A percentile compares a stretch with the other conserved stretches of the same genome.
Evolutionary conservation across 1,140 invertebrate genomes (phyloP).

Genomic region (Spodoptera frugiperda): DNA sequence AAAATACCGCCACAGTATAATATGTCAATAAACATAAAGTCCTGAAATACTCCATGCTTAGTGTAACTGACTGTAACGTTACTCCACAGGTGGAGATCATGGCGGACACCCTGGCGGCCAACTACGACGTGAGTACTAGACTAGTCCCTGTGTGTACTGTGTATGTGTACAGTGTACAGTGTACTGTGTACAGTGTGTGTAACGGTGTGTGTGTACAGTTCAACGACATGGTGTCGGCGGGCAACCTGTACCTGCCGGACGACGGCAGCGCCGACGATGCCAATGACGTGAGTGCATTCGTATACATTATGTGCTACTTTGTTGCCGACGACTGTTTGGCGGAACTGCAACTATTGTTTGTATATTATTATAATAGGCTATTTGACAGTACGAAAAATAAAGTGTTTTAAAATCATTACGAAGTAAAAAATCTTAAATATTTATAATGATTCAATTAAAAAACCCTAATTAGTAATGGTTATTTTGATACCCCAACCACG

Average conservation of each 20-base stretch:
- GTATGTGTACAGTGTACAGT: neutral
- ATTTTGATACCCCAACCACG: too few species aligned
- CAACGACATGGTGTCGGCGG: constrained; percentile 48
- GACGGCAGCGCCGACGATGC: neutral
- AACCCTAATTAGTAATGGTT: too few species aligned
- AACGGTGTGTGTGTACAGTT: constrained; percentile 27
- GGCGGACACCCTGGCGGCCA: constrained; percentile 46
- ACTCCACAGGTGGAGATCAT: constrained; percentile 33
- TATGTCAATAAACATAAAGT: neutral
- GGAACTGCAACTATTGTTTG: too few species aligned
- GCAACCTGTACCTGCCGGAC: constrained; percentile 27
- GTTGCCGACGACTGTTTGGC: too few species aligned
- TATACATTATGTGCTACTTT: neutral
- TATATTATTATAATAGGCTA: too few species aligned
- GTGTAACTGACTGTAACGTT: neutral
- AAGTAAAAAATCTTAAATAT: too few species aligned
- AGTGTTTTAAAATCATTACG: too few species aligned
- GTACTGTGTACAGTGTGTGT: neutral
- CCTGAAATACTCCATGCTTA: too few species aligned
- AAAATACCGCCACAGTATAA: neutral
- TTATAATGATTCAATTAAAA: too few species aligned
- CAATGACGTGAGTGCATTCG: neutral
- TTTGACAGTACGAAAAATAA: too few species aligned
- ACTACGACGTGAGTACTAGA: constrained; percentile 60
- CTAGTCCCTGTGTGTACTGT: neutral